Evolutionary conservation across 2,113 vertebrate species (phyloP), one percentile per base, ranked within the genome.

Genomic region (Calonectris borealis): DNA sequence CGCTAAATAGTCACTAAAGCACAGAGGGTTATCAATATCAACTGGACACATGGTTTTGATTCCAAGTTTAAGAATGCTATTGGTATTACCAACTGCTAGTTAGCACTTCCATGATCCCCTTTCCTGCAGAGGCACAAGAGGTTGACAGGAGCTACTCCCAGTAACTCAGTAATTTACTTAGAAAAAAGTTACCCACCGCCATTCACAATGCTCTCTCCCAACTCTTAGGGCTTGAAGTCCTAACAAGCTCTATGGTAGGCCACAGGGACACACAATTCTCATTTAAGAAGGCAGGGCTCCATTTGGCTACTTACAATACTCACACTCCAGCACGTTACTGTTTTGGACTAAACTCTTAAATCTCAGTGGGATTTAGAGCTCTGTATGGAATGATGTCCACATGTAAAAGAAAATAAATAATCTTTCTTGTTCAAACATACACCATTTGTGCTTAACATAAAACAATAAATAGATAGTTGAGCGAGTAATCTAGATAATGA

Each of bases 61-160:
- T 19, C 57, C 52, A 19, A 1, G 2, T 11, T 44, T 1, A 17
- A 51, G 44, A 79, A 55, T 7, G 11, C 11, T 42, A 6, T 1
- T 20, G 18, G 36, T 40, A 32, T 36, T 25, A 32, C 24, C 3
- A 38, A 32, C 11, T 86, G 7, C 49, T 36, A 21, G 16, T 31
- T 1, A 9, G 13, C 25, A 29, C n/a, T 52, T 60, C 46, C 75
- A 40, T 0, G 0, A 10, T 14, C 2, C n/a, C 51, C n/a, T 3
- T 51, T 55, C 34, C 51, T 34, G 9, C 49, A n/a, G 36, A 32
- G 14, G 17, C 3, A 3, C 9, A 51, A 24, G 19, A 31, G 10
- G 34, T 19, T 26, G 31, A 34, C 26, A 60, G 49, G n/a, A 68
- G 8, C 13, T 14, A 4, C 34, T 76, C 7, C 31, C 65, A 55